These are phyloP conservation scores for Equus quagga DNA, from an alignment of 2,113 vertebrate genomes.

Conservation along the genomic window DNA sequence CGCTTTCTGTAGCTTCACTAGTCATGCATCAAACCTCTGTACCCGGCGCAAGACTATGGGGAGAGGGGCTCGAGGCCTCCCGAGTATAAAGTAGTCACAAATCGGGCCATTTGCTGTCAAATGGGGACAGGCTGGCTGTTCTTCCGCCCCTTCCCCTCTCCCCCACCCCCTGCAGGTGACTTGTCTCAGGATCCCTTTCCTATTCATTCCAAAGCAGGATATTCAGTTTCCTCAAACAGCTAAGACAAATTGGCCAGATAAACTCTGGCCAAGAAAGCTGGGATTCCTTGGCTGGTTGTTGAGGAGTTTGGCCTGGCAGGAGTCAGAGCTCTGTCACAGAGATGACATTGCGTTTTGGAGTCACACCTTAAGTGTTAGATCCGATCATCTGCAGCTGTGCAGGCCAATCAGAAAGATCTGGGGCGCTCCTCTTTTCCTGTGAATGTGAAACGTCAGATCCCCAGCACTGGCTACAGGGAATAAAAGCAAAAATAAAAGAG, in stretches of 20 bases:
- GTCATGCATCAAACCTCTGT: not conserved
- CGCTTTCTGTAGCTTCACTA: not conserved
- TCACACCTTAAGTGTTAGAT: not conserved
- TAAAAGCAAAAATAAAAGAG: not conserved
- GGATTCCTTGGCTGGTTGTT: not conserved
- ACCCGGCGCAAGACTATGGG: not conserved
- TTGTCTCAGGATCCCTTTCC: not conserved
- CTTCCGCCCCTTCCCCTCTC: not conserved
- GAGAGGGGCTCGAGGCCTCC: not conserved
- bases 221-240: not conserved
- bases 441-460: not conserved
- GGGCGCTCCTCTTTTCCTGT: not conserved
- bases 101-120: not conserved
- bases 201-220: not conserved
- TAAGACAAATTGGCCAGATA: not conserved
- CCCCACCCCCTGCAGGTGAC: not conserved
- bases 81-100: not conserved
- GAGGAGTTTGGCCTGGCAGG: not conserved
- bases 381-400: not conserved
- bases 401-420: not conserved
- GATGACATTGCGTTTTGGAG: not conserved
- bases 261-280: not conserved
- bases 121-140: not conserved
- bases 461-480: not conserved
- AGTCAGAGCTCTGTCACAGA: not conserved